Evolutionary conservation across 1,140 invertebrate species (phyloP).

Genomic region (Chlorops oryzae): DNA sequence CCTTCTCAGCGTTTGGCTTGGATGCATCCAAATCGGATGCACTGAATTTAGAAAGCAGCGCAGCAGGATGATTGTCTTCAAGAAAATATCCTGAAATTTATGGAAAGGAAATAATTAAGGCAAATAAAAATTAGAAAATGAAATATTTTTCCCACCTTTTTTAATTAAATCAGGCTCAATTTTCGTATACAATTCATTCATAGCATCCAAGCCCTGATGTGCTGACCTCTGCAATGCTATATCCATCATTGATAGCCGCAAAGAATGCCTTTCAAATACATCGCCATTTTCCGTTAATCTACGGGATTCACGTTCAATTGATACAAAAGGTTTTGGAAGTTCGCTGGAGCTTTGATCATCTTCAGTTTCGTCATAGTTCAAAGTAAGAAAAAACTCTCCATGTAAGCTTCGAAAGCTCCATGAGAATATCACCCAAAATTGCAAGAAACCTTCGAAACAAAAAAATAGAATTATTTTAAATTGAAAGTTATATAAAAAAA

Average conservation of each 20-base stretch:
- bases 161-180: slow-evolving; percentile 41
- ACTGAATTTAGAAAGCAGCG: slow-evolving; percentile 40
- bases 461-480: too few species aligned
- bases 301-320: too few species aligned
- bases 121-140: neutral
- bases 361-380: too few species aligned
- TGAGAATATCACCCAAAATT: too few species aligned
- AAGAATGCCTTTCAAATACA: too few species aligned
- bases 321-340: too few species aligned
- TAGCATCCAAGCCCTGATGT: slow-evolving; percentile 40
- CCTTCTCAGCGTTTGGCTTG: slow-evolving; percentile 30
- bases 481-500: too few species aligned
- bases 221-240: slow-evolving; percentile 40
- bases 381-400: too few species aligned
- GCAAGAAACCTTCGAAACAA: too few species aligned
- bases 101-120: slow-evolving; percentile 4
- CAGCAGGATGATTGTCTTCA: slow-evolving; percentile 42
- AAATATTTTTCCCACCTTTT: slow-evolving; percentile 30
- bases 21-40: slow-evolving; percentile 32
- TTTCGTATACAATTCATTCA: slow-evolving; percentile 38
- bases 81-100: slow-evolving; percentile 35
- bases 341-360: too few species aligned
- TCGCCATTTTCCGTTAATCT: too few species aligned
- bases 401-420: too few species aligned
- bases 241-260: slow-evolving; percentile 37